Evolutionary conservation across 1,140 invertebrate species (phyloP).

Genomic region (Antheraea mylitta): DNA sequence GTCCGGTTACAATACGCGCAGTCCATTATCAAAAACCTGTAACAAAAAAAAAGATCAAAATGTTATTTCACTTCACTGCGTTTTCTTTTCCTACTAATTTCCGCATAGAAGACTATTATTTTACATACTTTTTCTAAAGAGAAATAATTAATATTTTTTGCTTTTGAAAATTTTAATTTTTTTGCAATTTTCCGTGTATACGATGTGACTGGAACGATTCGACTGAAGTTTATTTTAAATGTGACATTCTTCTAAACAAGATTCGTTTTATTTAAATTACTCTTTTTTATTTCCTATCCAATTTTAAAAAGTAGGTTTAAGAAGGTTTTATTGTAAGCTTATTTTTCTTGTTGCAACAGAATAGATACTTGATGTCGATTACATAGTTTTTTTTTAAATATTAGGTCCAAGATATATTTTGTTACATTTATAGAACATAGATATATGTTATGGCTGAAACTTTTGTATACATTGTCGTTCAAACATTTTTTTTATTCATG

Average conservation of each 20-base stretch:
- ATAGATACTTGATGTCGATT: no score
- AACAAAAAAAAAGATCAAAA: neutral
- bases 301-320: neutral
- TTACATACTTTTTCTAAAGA: constrained; percentile 12
- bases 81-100: neutral
- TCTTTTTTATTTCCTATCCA: constrained; percentile 16
- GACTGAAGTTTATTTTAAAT: constrained; percentile 18
- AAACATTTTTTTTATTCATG: no score
- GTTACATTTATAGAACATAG: no score
- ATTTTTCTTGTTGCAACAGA: no score
- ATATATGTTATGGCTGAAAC: no score
- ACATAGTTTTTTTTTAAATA: no score
- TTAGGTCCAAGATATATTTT: no score
- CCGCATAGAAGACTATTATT: neutral
- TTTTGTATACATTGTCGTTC: no score
- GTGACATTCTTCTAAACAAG: constrained; percentile 5
- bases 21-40: constrained; percentile 35
- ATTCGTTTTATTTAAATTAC: constrained; percentile 1
- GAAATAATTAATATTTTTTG: constrained; percentile 6
- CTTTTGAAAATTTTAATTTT: constrained; percentile 29
- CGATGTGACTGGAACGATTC: constrained; percentile 21
- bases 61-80: neutral
- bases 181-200: constrained; percentile 37
- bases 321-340: no score
- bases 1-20: constrained; percentile 52